Percentiles rank a stretch among this genome's conserved stretches.
Conservation (phyloP, 2,797 vertebrate species). For the Crax fasciolata region DNA sequence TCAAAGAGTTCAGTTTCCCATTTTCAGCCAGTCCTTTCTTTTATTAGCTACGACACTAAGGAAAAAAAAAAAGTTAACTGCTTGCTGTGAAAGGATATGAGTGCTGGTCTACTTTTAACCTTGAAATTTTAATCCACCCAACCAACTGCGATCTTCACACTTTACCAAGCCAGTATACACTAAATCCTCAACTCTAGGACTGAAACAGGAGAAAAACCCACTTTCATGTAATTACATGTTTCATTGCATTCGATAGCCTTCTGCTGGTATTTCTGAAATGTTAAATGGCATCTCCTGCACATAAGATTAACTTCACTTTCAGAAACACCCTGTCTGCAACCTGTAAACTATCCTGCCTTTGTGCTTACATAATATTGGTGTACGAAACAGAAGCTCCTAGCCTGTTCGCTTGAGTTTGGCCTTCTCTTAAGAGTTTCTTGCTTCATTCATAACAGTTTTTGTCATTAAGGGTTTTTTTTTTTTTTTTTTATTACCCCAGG, state of each 20-base stretch:
- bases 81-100: not conserved
- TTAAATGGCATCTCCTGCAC: not conserved
- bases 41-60: not conserved
- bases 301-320: not conserved
- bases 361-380: not conserved
- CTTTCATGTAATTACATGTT: not conserved
- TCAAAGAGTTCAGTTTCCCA: not conserved
- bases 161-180: not conserved
- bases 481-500: not conserved
- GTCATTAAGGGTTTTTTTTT: not conserved
- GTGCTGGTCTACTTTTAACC: not conserved
- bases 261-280: not conserved
- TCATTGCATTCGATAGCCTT: conserved; percentile 1
- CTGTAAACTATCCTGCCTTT: not conserved
- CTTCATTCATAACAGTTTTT: not conserved
- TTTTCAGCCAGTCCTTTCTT: not conserved
- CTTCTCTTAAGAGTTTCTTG: not conserved
- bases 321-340: not conserved
- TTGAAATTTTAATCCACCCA: not conserved
- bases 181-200: not conserved
- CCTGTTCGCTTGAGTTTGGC: not conserved
- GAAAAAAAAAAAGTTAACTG: not conserved
- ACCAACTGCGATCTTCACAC: not conserved
- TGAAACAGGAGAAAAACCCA: not conserved
- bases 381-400: not conserved